Conservation (phyloP, 64 coral and sea anemone genomes). For the Stichodactyla mertensii region DNA sequence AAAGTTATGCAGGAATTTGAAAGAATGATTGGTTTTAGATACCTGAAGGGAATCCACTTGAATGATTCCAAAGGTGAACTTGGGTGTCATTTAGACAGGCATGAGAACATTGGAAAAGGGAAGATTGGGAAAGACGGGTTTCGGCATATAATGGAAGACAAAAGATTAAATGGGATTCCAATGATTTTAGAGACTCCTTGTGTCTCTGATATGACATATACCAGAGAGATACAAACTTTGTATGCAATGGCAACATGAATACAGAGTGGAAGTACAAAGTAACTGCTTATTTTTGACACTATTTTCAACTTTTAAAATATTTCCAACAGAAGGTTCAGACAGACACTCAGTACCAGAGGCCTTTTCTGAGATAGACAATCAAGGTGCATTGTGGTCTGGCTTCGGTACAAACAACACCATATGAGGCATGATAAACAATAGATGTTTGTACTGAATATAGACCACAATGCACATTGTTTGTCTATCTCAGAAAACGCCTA, state of each 20-base stretch:
- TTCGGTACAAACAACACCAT: too few relatives aligned
- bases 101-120: slow-evolving; percentile 95
- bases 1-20: slow-evolving; percentile 84
- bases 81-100: slow-evolving; percentile 92
- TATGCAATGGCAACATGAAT: slow-evolving; percentile 52
- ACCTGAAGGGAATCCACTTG: slow-evolving; percentile 74
- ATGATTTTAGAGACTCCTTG: slow-evolving; percentile 96
- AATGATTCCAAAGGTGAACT: slow-evolving; percentile 95
- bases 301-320: too few relatives aligned
- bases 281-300: slow-evolving; percentile 66
- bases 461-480: too few relatives aligned
- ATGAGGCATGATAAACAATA: too few relatives aligned
- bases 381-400: too few relatives aligned
- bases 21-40: slow-evolving; percentile 60
- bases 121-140: slow-evolving; percentile 79
- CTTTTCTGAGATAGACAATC: too few relatives aligned
- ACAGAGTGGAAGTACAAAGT: slow-evolving; percentile 49
- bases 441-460: too few relatives aligned
- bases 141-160: slow-evolving; percentile 67
- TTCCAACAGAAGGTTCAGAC: too few relatives aligned
- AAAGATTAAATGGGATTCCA: slow-evolving; percentile 78
- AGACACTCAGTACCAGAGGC: too few relatives aligned
- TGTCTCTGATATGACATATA: slow-evolving; percentile 55
- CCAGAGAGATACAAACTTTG: slow-evolving; percentile 68
- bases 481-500: too few relatives aligned